phyloP scores from a whole-genome alignment of 1,140 invertebrate species.

The Papilio polyxenes region DNA sequence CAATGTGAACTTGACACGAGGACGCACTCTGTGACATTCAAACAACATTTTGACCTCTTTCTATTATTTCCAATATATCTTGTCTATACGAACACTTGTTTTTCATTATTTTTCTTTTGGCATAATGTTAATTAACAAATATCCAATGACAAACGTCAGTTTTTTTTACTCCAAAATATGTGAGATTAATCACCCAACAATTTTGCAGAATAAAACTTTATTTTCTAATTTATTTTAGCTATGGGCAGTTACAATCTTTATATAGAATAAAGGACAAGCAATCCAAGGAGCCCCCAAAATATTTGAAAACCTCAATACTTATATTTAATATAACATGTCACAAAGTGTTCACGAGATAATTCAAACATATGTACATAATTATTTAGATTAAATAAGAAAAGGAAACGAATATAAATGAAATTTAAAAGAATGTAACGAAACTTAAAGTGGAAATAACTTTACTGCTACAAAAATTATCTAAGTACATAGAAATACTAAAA shows the following conservation, averaged over 20 bases:
- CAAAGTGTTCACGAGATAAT: constrained; percentile 22
- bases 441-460: not conserved
- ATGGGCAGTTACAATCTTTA: too few relatives aligned
- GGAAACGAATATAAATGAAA: constrained; percentile 50
- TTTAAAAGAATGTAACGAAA: constrained; percentile 39
- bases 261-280: too few relatives aligned
- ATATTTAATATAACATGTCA: not conserved
- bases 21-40: constrained; percentile 8
- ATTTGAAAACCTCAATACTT: not conserved
- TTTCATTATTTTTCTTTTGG: too few relatives aligned
- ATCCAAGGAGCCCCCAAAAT: too few relatives aligned
- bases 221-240: too few relatives aligned
- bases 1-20: constrained; percentile 36
- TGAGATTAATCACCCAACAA: too few relatives aligned
- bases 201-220: too few relatives aligned
- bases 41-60: not conserved
- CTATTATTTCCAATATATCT: not conserved
- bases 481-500: not conserved
- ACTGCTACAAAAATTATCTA: not conserved
- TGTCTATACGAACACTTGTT: too few relatives aligned
- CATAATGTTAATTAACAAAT: too few relatives aligned
- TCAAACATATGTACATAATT: constrained; percentile 32
- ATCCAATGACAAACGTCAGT: too few relatives aligned
- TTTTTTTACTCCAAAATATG: too few relatives aligned
- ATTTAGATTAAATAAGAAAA: constrained; percentile 40